A percentile compares a stretch with the other conserved stretches of the same genome.
Conservation (phyloP, 2,113 vertebrate species). For the Coracopsis vasa region DNA sequence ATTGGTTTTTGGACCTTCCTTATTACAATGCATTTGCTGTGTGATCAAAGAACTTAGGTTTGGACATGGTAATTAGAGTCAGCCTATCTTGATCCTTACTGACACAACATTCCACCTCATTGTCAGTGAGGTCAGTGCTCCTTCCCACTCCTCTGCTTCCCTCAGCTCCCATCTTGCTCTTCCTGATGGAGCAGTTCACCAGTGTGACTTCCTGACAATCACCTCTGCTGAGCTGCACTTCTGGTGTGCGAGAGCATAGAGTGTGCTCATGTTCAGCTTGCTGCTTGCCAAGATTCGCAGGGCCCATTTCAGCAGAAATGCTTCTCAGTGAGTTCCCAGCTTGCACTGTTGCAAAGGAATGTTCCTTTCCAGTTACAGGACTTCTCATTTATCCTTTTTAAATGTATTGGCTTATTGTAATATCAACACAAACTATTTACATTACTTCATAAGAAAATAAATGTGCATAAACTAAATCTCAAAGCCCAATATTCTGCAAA, state of each 20-base stretch:
- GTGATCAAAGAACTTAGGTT: not conserved
- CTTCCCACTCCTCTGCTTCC: not conserved
- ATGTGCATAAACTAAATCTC: not conserved
- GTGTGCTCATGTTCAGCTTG: not conserved
- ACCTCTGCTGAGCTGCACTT: not conserved
- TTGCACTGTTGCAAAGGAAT: not conserved
- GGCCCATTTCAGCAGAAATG: not conserved
- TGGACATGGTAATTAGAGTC: not conserved
- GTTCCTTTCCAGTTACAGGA: not conserved
- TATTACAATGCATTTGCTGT: not conserved
- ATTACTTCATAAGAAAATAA: conserved; percentile 14
- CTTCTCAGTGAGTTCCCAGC: not conserved
- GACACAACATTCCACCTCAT: not conserved
- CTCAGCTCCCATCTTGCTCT: not conserved
- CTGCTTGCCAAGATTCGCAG: not conserved
- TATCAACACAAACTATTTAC: not conserved
- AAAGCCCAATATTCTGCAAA: not conserved
- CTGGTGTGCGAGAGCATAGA: not conserved
- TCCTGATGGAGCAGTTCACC: not conserved
- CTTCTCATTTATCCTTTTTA: not conserved
- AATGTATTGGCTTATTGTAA: not conserved
- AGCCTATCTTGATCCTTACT: not conserved
- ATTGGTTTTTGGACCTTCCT: not conserved
- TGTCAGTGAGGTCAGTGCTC: not conserved
- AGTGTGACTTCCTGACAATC: no score